Conservation (phyloP, 2,888 invertebrate genomes). For the Napeogenes inachia region DNA sequence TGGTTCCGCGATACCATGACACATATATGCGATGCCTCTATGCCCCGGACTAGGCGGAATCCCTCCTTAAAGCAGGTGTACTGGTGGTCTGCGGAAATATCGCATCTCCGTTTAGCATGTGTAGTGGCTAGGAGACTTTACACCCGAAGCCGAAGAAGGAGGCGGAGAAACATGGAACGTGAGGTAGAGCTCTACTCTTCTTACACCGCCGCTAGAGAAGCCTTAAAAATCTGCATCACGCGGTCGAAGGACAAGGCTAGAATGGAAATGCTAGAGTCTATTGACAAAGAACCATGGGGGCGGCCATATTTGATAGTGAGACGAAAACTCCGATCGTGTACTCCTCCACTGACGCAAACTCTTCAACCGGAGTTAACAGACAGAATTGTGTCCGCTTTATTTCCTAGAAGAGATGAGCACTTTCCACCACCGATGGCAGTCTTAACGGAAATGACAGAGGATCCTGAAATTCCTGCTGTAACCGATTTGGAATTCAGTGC, state of each 20-base stretch:
- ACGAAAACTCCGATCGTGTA: conserved; percentile 9
- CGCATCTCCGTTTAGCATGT: conserved; percentile 11
- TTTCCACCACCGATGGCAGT: too few relatives aligned
- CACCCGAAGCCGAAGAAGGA: conserved; percentile 12
- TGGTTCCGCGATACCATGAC: conserved; percentile 18
- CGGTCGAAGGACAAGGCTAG: conserved; percentile 12
- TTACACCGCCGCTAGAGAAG: conserved; percentile 8
- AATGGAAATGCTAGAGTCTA: conserved; percentile 1
- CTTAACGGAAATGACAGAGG: too few relatives aligned
- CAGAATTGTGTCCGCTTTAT: not conserved
- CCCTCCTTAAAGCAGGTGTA: conserved; percentile 13
- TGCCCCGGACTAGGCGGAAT: conserved; percentile 9
- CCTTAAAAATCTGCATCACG: conserved; percentile 13
- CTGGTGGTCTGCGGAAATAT: conserved; percentile 23
- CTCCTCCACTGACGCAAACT: conserved; percentile 12
- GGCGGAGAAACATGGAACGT: conserved; percentile 5
- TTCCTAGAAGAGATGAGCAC: too few relatives aligned
- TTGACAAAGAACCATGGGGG: conserved; percentile 15
- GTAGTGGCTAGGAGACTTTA: conserved; percentile 17
- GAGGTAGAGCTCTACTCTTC: conserved; percentile 2
- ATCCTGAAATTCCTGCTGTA: not conserved
- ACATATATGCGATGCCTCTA: conserved; percentile 22
- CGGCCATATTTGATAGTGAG: conserved; percentile 12
- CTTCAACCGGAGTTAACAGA: conserved; percentile 6
- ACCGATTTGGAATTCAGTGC: not conserved